Evolutionary conservation across 2,888 invertebrate species (phyloP).

Genomic region (Hyles lineata): DNA sequence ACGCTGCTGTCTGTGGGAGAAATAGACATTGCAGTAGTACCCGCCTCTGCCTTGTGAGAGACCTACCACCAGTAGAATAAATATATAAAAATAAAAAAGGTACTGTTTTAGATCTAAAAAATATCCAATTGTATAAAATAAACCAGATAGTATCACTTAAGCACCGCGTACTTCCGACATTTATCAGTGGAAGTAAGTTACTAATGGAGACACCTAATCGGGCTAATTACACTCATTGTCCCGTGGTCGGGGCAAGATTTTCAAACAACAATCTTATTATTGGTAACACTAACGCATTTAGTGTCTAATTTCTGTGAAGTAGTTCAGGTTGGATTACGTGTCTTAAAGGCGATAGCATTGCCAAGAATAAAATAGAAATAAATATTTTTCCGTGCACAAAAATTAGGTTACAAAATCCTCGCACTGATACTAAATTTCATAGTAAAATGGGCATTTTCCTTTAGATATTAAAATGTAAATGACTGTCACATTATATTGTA

Average conservation of each 20-base stretch:
- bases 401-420: too few relatives aligned
- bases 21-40: too few relatives aligned
- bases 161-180: neutral
- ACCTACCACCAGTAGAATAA: too few relatives aligned
- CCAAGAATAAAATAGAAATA: neutral
- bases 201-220: slow-evolving; percentile 6
- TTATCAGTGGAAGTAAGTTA: neutral
- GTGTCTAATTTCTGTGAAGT: slow-evolving; percentile 52
- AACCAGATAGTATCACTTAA: neutral
- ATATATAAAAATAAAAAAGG: too few relatives aligned
- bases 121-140: neutral
- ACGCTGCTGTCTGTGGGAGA: too few relatives aligned
- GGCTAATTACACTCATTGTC: slow-evolving; percentile 1
- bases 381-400: neutral
- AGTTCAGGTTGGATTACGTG: slow-evolving; percentile 35
- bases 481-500: too few relatives aligned
- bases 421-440: too few relatives aligned
- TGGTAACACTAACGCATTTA: slow-evolving; percentile 51
- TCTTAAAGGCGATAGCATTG: slow-evolving; percentile 25
- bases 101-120: neutral
- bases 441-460: too few relatives aligned
- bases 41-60: too few relatives aligned
- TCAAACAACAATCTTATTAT: slow-evolving; percentile 48
- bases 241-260: slow-evolving; percentile 16
- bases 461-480: too few relatives aligned